Percentiles rank a stretch among this genome's conserved stretches.
phyloP scores from a whole-genome alignment of 1,140 invertebrate genomes.

The Pogonus chalceus region DNA sequence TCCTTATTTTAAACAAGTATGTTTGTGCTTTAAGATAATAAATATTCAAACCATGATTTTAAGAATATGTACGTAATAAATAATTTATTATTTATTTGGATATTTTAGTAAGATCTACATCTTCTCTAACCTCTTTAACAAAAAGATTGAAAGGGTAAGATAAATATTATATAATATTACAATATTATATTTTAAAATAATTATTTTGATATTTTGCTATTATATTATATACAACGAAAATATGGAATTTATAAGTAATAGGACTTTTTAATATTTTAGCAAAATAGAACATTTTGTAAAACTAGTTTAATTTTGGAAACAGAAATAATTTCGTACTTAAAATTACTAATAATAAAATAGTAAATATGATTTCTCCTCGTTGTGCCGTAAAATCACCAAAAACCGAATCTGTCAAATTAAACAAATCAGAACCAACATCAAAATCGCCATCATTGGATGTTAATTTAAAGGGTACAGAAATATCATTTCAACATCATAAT shows the following conservation, averaged over 20 bases:
- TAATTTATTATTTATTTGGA: no score
- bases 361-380: not conserved
- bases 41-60: not conserved
- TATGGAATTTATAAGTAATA: no score
- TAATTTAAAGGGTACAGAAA: not conserved
- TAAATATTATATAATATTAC: not conserved
- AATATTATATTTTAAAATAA: not conserved
- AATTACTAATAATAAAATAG: not conserved
- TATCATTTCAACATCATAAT: not conserved
- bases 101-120: not conserved
- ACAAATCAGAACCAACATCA: not conserved
- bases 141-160: not conserved
- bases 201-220: not conserved
- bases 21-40: not conserved
- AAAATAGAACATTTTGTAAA: no score
- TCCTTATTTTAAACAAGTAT: no score
- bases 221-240: no score
- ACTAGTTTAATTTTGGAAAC: no score
- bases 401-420: not conserved
- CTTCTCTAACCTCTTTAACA: not conserved
- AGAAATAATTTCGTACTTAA: conserved; percentile 3
- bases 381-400: not conserved
- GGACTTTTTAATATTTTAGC: no score
- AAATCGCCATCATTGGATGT: no score
- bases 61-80: not conserved